phyloP scores from a whole-genome alignment of 1,140 invertebrate genomes.

The Cotesia vestalis region DNA sequence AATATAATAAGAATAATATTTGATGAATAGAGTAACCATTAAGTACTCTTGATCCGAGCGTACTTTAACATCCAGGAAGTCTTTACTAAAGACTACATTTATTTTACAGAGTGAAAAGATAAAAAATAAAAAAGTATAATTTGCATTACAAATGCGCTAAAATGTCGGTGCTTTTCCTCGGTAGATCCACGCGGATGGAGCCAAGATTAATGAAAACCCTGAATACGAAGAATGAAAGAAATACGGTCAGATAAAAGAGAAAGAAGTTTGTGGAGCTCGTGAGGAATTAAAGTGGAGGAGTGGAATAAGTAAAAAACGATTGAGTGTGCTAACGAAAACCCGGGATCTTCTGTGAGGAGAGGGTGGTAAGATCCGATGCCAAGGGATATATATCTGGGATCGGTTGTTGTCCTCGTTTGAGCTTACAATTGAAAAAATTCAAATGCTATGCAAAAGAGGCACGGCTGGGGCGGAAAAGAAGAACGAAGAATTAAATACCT shows the following conservation, averaged over 20 bases:
- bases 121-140: slow-evolving; percentile 34
- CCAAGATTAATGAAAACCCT: slow-evolving; percentile 52
- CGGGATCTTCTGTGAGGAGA: background rate
- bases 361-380: background rate
- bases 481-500: slow-evolving; percentile 49
- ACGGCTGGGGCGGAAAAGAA: no score
- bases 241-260: slow-evolving; percentile 33
- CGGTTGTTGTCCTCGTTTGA: slow-evolving; percentile 38
- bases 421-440: slow-evolving; percentile 46
- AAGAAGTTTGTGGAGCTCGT: slow-evolving; percentile 11
- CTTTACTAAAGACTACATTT: background rate
- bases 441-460: slow-evolving; percentile 51
- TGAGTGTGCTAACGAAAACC: background rate
- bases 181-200: slow-evolving; percentile 18
- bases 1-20: no score
- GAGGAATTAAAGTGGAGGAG: slow-evolving; percentile 11
- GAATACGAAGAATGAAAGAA: slow-evolving; percentile 41
- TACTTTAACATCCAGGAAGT: background rate
- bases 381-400: background rate
- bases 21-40: background rate
- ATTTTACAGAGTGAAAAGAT: background rate
- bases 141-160: slow-evolving; percentile 53
- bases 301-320: slow-evolving; percentile 10
- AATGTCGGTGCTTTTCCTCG: slow-evolving; percentile 37
- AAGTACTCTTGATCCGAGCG: slow-evolving; percentile 1